phyloP scores from a whole-genome alignment of 1,140 invertebrate species.

The Globodera ellingtonae region DNA sequence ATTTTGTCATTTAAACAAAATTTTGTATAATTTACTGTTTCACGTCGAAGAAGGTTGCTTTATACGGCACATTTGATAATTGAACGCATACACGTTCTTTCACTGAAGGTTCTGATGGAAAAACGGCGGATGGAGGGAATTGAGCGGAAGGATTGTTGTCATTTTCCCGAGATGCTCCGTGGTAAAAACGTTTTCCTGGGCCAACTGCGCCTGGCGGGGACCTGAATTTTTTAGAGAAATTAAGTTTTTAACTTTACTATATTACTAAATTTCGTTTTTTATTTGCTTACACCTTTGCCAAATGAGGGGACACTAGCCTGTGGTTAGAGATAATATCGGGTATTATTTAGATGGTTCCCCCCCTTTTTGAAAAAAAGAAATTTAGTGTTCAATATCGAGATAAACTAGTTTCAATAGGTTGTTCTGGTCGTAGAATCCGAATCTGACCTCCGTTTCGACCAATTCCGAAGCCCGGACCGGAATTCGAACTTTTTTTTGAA shows the following conservation, averaged over 20 bases:
- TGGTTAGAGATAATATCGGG: not conserved
- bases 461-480: too few species aligned
- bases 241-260: not conserved
- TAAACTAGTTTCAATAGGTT: too few species aligned
- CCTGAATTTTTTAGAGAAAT: not conserved
- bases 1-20: not conserved
- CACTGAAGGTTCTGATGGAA: not conserved
- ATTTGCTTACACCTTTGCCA: too few species aligned
- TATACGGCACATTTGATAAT: conserved; percentile 39
- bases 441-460: too few species aligned
- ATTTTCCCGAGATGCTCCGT: not conserved
- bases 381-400: too few species aligned
- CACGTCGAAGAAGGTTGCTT: conserved; percentile 33
- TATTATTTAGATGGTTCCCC: too few species aligned
- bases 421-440: too few species aligned
- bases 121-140: not conserved
- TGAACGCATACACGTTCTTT: conserved; percentile 41
- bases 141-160: not conserved
- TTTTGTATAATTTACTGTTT: conserved; percentile 27
- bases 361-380: too few species aligned
- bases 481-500: too few species aligned
- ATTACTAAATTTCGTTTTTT: too few species aligned
- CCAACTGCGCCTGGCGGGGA: conserved; percentile 6
- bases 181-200: conserved; percentile 23
- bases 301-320: too few species aligned